Conservation (phyloP, 2,113 vertebrate species). For the human (Homo sapiens) region GRCh38 chr16:25448001-25448500, state of each 20-base stretch:
- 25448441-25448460: background rate
- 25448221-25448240: background rate
- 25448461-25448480: background rate
- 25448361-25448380: background rate
- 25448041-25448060: background rate
- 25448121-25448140: background rate
- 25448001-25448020: background rate
- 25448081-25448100: background rate
- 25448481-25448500: background rate
- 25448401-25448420: background rate
- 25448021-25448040: background rate
- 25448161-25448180: background rate
- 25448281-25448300: background rate
- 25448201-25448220: background rate
- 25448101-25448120: background rate
- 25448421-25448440: background rate
- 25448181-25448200: background rate
- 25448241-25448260: background rate
- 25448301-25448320: background rate
- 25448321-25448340: background rate
- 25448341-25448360: background rate
- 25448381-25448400: background rate
- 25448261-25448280: background rate
- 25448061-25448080: background rate
- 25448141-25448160: background rate